phyloP scores from a whole-genome alignment of 2,113 vertebrate genomes.

The Eptesicus fuscus region DNA sequence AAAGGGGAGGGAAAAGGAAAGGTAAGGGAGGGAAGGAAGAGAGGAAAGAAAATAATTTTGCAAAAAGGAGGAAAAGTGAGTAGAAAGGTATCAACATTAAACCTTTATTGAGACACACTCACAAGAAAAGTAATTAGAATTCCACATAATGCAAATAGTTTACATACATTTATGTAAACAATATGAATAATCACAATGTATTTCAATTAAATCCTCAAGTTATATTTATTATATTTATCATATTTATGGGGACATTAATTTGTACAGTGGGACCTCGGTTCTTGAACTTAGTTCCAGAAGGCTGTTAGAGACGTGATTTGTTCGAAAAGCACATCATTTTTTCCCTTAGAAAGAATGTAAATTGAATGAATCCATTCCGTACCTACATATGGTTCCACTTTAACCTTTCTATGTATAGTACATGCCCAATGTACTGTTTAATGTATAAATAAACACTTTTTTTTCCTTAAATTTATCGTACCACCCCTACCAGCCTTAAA shows the following conservation, averaged over 20 bases:
- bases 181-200: not conserved
- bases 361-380: no score
- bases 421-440: no score
- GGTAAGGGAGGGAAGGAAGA: not conserved
- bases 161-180: not conserved
- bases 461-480: no score
- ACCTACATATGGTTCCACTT: no score
- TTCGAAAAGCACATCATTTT: no score
- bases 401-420: no score
- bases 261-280: not conserved
- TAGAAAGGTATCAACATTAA: not conserved
- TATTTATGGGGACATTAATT: not conserved
- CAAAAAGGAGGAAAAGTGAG: not conserved
- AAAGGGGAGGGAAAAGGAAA: not conserved
- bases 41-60: not conserved
- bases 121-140: not conserved
- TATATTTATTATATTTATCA: no score
- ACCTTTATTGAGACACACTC: not conserved
- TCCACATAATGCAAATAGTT: not conserved
- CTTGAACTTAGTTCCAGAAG: no score
- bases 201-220: constrained; percentile 32
- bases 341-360: no score
- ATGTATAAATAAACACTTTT: no score
- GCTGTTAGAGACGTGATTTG: no score
- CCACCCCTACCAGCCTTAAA: no score